Conservation (phyloP, 2,888 invertebrate species). For the Abscondita cerata region DNA sequence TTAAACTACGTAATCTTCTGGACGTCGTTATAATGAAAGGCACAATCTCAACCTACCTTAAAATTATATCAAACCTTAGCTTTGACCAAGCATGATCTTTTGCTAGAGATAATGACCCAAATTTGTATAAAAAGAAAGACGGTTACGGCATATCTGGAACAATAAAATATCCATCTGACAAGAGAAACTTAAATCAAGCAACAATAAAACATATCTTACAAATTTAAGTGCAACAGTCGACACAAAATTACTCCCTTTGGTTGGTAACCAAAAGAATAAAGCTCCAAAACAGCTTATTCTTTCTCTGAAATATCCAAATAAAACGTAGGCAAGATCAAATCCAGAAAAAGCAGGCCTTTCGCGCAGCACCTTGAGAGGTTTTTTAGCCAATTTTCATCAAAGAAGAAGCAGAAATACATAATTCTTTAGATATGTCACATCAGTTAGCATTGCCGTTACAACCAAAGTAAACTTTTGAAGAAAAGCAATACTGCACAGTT, state of each 20-base stretch:
- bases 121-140: no score
- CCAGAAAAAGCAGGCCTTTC: not conserved
- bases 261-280: constrained; percentile 12
- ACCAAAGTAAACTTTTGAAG: no score
- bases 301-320: not conserved
- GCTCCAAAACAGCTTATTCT: constrained; percentile 4
- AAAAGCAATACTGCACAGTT: no score
- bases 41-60: no score
- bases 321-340: not conserved
- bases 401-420: constrained; percentile 6
- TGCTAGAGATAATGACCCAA: no score
- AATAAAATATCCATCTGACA: constrained; percentile 16
- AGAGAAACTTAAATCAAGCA: constrained; percentile 29
- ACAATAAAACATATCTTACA: constrained; percentile 10
- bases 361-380: constrained; percentile 1
- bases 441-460: no score
- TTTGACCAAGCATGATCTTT: no score
- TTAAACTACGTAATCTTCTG: not conserved
- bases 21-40: no score
- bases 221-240: not conserved
- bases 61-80: no score
- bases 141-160: not conserved
- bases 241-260: not conserved
- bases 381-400: constrained; percentile 10
- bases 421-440: not conserved